A percentile compares a stretch with the other conserved stretches of the same genome.
Conservation (phyloP, 2,797 vertebrate genomes). For the Hippopotamyrus pictus region DNA sequence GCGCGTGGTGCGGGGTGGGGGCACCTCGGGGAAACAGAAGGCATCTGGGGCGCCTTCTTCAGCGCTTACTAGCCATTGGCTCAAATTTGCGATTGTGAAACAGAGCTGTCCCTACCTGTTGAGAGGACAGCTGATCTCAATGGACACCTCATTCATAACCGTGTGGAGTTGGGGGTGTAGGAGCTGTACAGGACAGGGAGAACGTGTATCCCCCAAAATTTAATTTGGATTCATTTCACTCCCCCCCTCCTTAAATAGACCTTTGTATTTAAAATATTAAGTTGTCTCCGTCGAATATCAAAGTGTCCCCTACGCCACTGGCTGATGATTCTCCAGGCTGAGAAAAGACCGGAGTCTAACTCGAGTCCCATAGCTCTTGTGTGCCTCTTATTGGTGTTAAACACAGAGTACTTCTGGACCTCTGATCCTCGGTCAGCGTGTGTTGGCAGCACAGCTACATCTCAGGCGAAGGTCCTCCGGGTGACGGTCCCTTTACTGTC, state of each 20-base stretch:
- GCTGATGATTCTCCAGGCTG: background rate
- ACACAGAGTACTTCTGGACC: background rate
- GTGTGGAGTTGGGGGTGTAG: background rate
- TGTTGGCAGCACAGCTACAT: constrained; percentile 2
- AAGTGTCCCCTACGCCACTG: background rate
- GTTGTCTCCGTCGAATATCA: background rate
- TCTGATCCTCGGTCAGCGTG: background rate
- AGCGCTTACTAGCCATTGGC: background rate
- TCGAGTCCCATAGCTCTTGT: background rate
- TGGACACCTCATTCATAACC: background rate
- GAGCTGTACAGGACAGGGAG: background rate
- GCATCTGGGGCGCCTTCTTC: background rate
- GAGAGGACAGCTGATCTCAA: background rate
- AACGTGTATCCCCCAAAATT: background rate
- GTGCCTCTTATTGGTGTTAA: background rate
- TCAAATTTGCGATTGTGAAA: background rate
- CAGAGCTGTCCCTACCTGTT: background rate
- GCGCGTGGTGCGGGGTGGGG: constrained; percentile 32
- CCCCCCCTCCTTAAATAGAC: background rate
- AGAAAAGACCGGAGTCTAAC: background rate
- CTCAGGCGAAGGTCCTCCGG: background rate
- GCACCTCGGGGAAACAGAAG: background rate
- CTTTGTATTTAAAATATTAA: background rate
- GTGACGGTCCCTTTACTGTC: background rate
- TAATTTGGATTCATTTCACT: background rate